These are phyloP conservation scores for Diaperis boleti DNA, from an alignment of 2,888 invertebrate species.

Conservation along the genomic window DNA sequence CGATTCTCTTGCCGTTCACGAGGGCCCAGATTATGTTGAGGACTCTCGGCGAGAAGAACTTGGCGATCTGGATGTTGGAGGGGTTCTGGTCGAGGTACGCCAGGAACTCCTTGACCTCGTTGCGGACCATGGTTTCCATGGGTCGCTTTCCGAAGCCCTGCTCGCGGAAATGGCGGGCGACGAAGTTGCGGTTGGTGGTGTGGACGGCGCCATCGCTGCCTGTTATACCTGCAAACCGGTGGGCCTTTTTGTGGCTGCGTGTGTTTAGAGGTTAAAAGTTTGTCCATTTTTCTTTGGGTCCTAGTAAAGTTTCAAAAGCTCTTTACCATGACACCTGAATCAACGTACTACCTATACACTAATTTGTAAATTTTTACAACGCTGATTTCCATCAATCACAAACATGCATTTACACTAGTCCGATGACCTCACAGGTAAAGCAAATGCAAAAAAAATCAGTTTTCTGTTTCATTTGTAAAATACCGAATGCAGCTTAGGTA, in stretches of 20 bases:
- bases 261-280: no score
- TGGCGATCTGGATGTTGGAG: constrained; percentile 54
- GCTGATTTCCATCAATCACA: no score
- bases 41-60: constrained; percentile 69
- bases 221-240: constrained; percentile 69
- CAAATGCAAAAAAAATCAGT: no score
- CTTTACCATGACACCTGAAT: no score
- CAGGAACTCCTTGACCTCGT: constrained; percentile 68
- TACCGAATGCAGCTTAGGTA: no score
- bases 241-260: background rate
- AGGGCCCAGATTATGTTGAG: constrained; percentile 77
- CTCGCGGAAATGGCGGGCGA: constrained; percentile 67
- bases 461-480: no score
- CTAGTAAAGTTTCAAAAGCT: no score
- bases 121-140: constrained; percentile 65
- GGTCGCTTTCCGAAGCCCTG: constrained; percentile 69
- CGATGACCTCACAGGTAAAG: no score
- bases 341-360: no score
- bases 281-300: no score
- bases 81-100: constrained; percentile 23
- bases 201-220: constrained; percentile 70
- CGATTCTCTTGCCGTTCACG: constrained; percentile 66
- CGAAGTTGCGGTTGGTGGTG: constrained; percentile 69
- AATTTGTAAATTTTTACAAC: no score
- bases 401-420: no score